Evolutionary conservation across 1,140 invertebrate genomes (phyloP), one percentile per base, ranked within the genome.

Genomic region (Archegozetes longisetosus): DNA sequence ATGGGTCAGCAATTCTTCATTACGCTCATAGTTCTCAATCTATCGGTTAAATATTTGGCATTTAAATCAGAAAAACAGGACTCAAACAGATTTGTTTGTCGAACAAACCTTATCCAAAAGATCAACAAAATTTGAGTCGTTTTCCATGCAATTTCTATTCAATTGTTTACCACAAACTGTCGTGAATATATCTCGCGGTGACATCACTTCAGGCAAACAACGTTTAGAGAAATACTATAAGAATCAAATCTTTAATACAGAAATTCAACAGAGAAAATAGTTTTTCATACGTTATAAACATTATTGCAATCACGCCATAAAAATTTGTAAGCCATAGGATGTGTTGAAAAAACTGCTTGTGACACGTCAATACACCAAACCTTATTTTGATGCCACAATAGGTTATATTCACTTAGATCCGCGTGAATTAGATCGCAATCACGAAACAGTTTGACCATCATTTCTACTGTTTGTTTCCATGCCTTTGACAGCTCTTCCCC

Each of bases 351-450:
- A 2, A 94, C 86, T 0, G 88, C 79, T 70, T 94, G 90, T 20
- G 85, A 84, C 0, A 94, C 86, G 74, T 94, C 90, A 66, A 94
- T 93, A 61, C 92, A 81, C 78, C 83, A 89, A 61, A 86, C 85
- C 63, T 82, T 78, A 22, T 79, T 77, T 29, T 88, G 73, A 69
- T 82, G 78, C 81, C 85, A 88, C 27, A 94, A 73, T 61, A 94
- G 81, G 71, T 94, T 94, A 70, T 89, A 94, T 72, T 92, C 90
- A 24, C 85, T 89, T 25, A 94, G 73, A 76, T 94, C 90, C n/a
- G 84, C 86, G 73, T 94, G 90, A 6, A 94, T 82, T 61, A 94
- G 70, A 49, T 82, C 78, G 40, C 85, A 89, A 60, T 84, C 75
- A 50, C 80, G 78, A 70, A 84, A 90, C 66, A 94, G 63, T 61